A percentile compares a stretch with the other conserved stretches of the same genome.
Conservation (phyloP, 2,888 invertebrate genomes). For the Vanessa cardui region DNA sequence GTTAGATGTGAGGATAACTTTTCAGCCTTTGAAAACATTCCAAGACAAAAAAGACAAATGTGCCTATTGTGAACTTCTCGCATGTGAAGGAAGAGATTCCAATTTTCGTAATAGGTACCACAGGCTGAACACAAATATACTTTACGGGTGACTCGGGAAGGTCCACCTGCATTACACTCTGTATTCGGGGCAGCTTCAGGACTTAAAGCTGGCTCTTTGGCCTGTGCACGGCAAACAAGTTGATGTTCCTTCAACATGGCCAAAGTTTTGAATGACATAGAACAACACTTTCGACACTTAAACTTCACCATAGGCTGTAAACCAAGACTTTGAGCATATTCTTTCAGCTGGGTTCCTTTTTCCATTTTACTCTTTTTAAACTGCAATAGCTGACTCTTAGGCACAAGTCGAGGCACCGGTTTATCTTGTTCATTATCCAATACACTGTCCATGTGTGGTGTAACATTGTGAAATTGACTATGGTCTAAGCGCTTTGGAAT, state of each 20-base stretch:
- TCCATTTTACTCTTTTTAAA: conserved; percentile 75
- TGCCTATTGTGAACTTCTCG: conserved; percentile 91
- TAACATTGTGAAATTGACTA: conserved; percentile 66
- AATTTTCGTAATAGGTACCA: conserved; percentile 92
- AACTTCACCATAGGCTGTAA: conserved; percentile 87
- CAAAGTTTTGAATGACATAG: conserved; percentile 85
- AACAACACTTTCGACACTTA: conserved; percentile 89
- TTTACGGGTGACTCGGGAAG: conserved; percentile 87
- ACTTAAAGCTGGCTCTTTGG: conserved; percentile 68
- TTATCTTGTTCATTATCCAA: conserved; percentile 70
- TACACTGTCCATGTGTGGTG: conserved; percentile 56
- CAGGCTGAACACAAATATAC: conserved; percentile 92
- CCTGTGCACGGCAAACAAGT: conserved; percentile 82
- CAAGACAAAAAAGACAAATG: conserved; percentile 92
- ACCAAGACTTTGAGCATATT: conserved; percentile 88
- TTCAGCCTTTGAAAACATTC: conserved; percentile 91
- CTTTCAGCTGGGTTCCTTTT: conserved; percentile 74
- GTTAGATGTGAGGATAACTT: conserved; percentile 90
- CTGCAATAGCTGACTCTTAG: conserved; percentile 74
- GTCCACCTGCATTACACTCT: conserved; percentile 63
- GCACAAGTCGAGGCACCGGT: conserved; percentile 76
- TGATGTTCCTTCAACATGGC: conserved; percentile 87
- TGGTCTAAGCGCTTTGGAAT: conserved; percentile 66
- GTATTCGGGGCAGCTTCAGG: conserved; percentile 65
- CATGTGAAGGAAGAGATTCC: conserved; percentile 93